Base-by-base conservation (phyloP, 30 jellyfish, hydroid and myxozoan genomes). In the Cassiopea xamachana region DNA sequence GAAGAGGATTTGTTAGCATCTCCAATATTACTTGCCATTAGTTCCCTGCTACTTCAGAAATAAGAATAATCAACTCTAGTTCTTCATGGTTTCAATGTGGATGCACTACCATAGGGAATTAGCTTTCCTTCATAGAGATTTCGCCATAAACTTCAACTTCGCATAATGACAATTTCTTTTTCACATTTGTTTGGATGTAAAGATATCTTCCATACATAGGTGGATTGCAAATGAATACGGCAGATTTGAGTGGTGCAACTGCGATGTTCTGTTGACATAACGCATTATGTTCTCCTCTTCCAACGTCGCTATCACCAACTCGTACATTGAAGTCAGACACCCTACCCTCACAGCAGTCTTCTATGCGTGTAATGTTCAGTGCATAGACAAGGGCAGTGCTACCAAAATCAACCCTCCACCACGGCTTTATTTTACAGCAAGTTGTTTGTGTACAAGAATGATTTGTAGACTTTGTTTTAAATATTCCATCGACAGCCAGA, bases 381-480 rank as follows among this genome's bases (percentile, higher is more conserved):
- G 92, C 13, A 18, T 84, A 75, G 27, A 84, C 86, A 7, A 73
- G 6, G 18, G 92, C 92, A 48, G 71, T 84, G 59, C 46, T 10
- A 17, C 86, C 86, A 64, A 84, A 84, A 68, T 84, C 92, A 59
- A 84, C 92, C 19, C 86, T 75, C 92, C 92, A 84, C 92, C 92
- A 84, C 18, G 79, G 80, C 69, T 47, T 2, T 16, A 67, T 55
- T 47, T 75, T 27, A 18, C 86, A 84, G 77, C 86, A 69, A 18
- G 43, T 8, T 2, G 92, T 72, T 43, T 84, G 92, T 16, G 86
- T 15, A 77, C 92, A 84, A 50, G 86, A 84, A 43, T 68, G 68
- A 1, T n/a, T 45, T 1, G 1, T 1, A 1, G 1, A 73, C 44
- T 70, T 48, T 19, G 92, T 55, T 1, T 48, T 43, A 1, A 47